A percentile compares a stretch with the other conserved stretches of the same genome.
Evolutionary conservation across 2,888 invertebrate genomes (phyloP).

Genomic region (Spilarctia lutea): DNA sequence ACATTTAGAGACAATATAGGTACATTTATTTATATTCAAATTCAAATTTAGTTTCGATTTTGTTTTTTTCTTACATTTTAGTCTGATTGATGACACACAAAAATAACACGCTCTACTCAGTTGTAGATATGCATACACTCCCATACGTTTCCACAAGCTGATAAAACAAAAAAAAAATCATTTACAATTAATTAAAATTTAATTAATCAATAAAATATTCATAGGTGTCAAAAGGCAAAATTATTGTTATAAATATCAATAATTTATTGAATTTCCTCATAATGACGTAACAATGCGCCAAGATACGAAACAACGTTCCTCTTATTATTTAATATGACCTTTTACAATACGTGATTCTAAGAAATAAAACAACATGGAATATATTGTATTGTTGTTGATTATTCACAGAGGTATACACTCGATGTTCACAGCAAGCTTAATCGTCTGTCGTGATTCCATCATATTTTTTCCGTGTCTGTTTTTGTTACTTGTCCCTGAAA

Average conservation of each 20-base stretch:
- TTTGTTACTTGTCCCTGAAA: slow-evolving; percentile 43
- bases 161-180: too few relatives aligned
- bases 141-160: too few relatives aligned
- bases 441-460: slow-evolving; percentile 28
- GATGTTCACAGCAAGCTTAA: slow-evolving; percentile 26
- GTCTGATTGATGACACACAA: too few relatives aligned
- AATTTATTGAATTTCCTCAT: background rate
- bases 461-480: slow-evolving; percentile 27
- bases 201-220: background rate
- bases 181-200: background rate
- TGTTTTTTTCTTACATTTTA: too few relatives aligned
- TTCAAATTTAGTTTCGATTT: too few relatives aligned
- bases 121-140: too few relatives aligned
- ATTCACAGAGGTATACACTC: slow-evolving; percentile 12
- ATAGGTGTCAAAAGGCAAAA: background rate
- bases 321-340: background rate
- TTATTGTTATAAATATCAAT: background rate
- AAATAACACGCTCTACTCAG: too few relatives aligned
- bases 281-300: background rate
- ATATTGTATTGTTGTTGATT: slow-evolving; percentile 25
- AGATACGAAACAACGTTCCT: background rate
- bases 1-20: too few relatives aligned
- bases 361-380: slow-evolving; percentile 28
- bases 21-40: too few relatives aligned
- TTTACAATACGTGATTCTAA: background rate